Base-by-base conservation (phyloP, 92 coral and sea anemone genomes). In the Chrysogorgia sp. region DNA sequence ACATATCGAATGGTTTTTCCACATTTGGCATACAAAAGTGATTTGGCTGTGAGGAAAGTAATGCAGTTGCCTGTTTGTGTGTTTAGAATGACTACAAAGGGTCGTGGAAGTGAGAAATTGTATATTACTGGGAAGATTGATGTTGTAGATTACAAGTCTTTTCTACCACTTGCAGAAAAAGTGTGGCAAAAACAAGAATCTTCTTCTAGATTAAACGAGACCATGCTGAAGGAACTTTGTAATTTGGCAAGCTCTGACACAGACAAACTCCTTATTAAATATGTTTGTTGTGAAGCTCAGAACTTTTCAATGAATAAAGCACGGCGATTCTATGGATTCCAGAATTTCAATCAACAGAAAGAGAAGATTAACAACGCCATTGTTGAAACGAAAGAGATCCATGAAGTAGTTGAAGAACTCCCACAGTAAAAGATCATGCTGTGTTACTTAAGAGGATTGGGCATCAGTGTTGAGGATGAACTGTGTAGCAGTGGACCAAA, bases 161-260 rank as follows among this genome's bases (percentile, higher is more conserved):
- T 82, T 26, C 40, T 74, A 40, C 13, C 58, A 41, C 82, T 82
- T 57, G 71, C 74, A 22, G 71, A 82, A 70, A 74, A 82, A 72
- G 52, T 76, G 49, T 82, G 67, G 47, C 76, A 79, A 66, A 68
- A 47, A 75, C 64, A 79, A 77, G 19, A 79, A 77, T 34, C 48
- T 41, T 32, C 15, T 61, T 33, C 43, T 43, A 61, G 40, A n/a
- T 21, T 83, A 15, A 48, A 69, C 70, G 76, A 83, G 48, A 81
- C 67, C 70, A 48, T 52, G n/a, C 62, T 84, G 49, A 84, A 71
- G 65, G 83, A 77, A 37, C 84, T 67, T 58, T 37, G 83, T 30
- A 67, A n/a, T 62, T 80, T 84, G 83, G 84, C 88, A 52, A 80
- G 83, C 23, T 77, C 85, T 13, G 84, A 84, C 47, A 70, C 56